phyloP scores from a whole-genome alignment of 2,797 vertebrate genomes.

The Syngnathus acus region DNA sequence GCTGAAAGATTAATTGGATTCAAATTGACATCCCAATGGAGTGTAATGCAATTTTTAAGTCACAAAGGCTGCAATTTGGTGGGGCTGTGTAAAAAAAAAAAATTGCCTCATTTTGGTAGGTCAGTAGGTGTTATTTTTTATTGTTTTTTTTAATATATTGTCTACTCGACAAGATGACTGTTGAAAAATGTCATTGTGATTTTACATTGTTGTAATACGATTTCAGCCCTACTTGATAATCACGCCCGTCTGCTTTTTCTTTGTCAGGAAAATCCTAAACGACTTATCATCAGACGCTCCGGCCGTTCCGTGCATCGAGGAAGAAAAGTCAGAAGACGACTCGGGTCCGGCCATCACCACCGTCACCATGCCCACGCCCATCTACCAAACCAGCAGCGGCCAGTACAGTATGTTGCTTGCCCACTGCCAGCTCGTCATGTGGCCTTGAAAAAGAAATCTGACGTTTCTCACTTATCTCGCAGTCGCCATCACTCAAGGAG shows the following conservation, averaged over 20 bases:
- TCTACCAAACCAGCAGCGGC: conserved; percentile 98
- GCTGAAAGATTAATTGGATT: no score
- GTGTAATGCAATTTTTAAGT: no score
- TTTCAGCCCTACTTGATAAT: background rate
- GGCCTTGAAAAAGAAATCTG: no score
- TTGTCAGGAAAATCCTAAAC: conserved; percentile 92
- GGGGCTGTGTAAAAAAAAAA: no score
- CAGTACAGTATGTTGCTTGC: conserved; percentile 86
- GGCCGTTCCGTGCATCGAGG: conserved; percentile 93
- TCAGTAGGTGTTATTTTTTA: no score
- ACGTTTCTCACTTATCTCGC: conserved; percentile 6
- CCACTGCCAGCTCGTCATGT: background rate
- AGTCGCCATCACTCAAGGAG: conserved; percentile 98
- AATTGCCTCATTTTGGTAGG: no score
- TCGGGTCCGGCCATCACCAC: conserved; percentile 89
- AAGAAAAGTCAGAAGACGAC: conserved; percentile 97
- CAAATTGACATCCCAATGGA: no score
- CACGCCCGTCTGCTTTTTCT: background rate
- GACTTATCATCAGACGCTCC: conserved; percentile 95
- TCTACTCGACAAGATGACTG: no score
- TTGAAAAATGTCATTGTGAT: no score
- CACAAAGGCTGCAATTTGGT: no score
- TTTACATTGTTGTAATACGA: background rate
- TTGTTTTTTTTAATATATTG: no score
- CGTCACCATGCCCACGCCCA: conserved; percentile 97